phyloP scores from a whole-genome alignment of 2,888 invertebrate species.

The Tanypteryx hageni region DNA sequence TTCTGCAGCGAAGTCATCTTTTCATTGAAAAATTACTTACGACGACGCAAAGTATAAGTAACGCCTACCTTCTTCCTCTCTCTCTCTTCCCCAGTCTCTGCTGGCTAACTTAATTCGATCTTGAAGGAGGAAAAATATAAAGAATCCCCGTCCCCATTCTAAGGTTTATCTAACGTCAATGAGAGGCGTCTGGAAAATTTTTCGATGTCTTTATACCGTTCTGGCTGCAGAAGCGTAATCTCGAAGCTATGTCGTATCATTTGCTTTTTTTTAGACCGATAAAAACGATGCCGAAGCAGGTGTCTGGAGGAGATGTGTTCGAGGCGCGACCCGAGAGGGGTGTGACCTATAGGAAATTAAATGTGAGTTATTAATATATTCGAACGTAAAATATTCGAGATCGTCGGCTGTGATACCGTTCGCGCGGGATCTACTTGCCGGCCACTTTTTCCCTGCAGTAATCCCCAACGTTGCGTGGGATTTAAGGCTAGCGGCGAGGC shows the following conservation, averaged over 20 bases:
- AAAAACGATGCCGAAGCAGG: not conserved
- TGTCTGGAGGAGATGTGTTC: not conserved
- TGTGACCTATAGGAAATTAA: not conserved
- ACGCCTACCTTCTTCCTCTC: not conserved
- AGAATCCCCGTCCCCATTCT: not conserved
- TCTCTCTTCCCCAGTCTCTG: not conserved
- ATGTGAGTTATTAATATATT: no score
- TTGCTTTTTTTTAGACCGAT: not conserved
- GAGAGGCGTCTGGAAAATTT: not conserved
- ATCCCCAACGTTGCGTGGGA: not conserved
- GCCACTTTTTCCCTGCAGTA: not conserved
- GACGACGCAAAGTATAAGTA: not conserved
- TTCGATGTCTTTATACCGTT: not conserved
- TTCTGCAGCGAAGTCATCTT: not conserved
- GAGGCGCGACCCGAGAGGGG: not conserved
- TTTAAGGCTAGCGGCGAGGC: not conserved
- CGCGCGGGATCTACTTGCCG: not conserved
- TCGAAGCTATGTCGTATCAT: not conserved
- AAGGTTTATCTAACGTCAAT: not conserved
- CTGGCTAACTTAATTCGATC: no score
- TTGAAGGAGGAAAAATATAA: not conserved
- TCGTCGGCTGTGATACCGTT: not conserved
- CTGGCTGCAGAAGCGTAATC: not conserved
- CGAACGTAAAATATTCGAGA: not conserved
- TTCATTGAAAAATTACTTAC: not conserved